Base-by-base conservation (phyloP, 2,797 vertebrate species). In the Phyllotis vaccarum region DNA sequence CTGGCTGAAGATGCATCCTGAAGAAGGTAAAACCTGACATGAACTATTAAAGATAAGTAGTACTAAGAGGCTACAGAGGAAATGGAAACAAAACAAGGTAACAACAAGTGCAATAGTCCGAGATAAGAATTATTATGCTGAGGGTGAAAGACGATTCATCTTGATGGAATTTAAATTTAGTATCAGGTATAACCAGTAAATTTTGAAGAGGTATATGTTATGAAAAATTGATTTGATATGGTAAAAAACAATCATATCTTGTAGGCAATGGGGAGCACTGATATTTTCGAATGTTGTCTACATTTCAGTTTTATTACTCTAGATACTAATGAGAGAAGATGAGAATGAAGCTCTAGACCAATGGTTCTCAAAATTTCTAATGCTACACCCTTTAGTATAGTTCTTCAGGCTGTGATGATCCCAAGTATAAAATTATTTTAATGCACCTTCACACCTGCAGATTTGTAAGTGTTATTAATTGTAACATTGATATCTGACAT, bases 181-280 rank as follows among this genome's bases (percentile, higher is more conserved):
- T 86, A 49, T 79, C 66, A 46, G 11, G 82, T 27, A 6, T 92
- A 3, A 14, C 52, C 92, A 79, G 21, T n/a, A 90, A 81, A 29
- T 92, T 95, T 37, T 68, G 6, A 43, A 82, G 60, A 81, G 37
- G 75, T 58, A 76, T 80, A 72, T 29, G 21, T 93, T 31, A 80
- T 70, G 37, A 95, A 96, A 81, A 94, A 52, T 27, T 86, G 90
- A 58, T 74, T 60, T 91, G 22, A 34, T 81, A 19, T 95, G 22
- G 87, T 94, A 94, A 89, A 60, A 82, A 92, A 81, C 2, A 80
- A 21, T 89, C n/a, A 83, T 93, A 94, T 16, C 14, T 7, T 83
- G 0, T 86, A 40, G 60, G 2, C 37, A 91, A 7, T 64, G 19
- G 46, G 6, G 1, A 90, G 22, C 13, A 56, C 34, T 85, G 70